Evolutionary conservation across 2,113 vertebrate genomes (phyloP).

Genomic region (Austrofundulus limnaeus): DNA sequence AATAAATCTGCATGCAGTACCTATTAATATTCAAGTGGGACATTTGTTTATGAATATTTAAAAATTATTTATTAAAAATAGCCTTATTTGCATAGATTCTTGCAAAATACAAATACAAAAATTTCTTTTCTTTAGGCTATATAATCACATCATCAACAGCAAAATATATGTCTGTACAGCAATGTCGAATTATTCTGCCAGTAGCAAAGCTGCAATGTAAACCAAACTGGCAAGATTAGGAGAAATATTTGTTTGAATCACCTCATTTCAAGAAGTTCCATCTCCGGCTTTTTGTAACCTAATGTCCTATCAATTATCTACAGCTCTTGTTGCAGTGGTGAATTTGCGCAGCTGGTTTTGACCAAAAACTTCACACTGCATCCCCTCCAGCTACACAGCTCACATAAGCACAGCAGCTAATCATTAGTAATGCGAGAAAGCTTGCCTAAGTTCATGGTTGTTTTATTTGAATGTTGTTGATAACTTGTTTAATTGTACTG

Average conservation of each 20-base stretch:
- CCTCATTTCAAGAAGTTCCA: constrained; percentile 4
- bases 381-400: constrained; percentile 6
- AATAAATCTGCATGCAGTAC: too few relatives aligned
- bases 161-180: not conserved
- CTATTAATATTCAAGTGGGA: too few relatives aligned
- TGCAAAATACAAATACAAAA: too few relatives aligned
- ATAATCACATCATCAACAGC: not conserved
- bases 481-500: constrained; percentile 16
- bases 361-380: constrained; percentile 14
- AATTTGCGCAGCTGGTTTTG: constrained; percentile 22
- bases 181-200: not conserved
- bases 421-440: constrained; percentile 20
- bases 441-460: constrained; percentile 4
- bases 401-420: constrained; percentile 25
- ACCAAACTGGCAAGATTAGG: not conserved
- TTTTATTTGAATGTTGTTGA: constrained; percentile 13
- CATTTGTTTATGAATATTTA: too few relatives aligned
- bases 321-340: not conserved
- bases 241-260: not conserved
- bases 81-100: too few relatives aligned
- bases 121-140: not conserved
- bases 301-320: not conserved
- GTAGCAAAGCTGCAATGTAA: not conserved
- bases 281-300: constrained; percentile 7
- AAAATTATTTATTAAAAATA: too few relatives aligned